Conservation (phyloP, 2,797 vertebrate genomes). For the Hipposideros larvatus region DNA sequence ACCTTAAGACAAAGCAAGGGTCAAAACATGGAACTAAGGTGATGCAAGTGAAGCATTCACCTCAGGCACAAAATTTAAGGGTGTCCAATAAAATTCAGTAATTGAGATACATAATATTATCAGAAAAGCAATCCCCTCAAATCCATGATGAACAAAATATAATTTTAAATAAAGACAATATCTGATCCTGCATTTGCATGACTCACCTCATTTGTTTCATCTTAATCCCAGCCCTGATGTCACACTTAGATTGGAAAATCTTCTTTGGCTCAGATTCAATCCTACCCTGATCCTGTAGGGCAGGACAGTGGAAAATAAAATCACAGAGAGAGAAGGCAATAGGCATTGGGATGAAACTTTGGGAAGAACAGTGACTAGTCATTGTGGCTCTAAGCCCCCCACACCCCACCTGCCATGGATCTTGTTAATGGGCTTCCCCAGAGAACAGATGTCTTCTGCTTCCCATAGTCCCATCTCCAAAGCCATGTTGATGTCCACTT, state of each 20-base stretch:
- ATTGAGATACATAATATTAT: slow-evolving; percentile 41
- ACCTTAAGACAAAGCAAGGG: not conserved
- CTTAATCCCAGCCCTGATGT: not conserved
- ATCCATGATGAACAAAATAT: not conserved
- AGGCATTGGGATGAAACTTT: not conserved
- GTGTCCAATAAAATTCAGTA: not conserved
- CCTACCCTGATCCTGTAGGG: not conserved
- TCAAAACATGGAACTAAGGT: not conserved
- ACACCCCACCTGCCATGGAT: not conserved
- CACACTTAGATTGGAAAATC: not conserved
- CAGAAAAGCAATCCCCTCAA: not conserved
- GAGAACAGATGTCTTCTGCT: not conserved
- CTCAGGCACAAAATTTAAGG: not conserved
- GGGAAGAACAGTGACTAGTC: not conserved
- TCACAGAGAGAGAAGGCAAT: not conserved
- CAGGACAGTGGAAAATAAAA: not conserved
- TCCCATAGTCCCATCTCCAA: not conserved
- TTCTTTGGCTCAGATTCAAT: not conserved
- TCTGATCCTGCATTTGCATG: not conserved
- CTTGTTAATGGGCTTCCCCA: not conserved
- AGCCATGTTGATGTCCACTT: not conserved
- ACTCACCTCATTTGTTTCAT: not conserved
- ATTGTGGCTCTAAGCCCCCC: not conserved
- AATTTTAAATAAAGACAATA: not conserved
- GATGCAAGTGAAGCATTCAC: not conserved